Evolutionary conservation across 2,113 vertebrate species (phyloP).

Genomic region (Hassar affinis): DNA sequence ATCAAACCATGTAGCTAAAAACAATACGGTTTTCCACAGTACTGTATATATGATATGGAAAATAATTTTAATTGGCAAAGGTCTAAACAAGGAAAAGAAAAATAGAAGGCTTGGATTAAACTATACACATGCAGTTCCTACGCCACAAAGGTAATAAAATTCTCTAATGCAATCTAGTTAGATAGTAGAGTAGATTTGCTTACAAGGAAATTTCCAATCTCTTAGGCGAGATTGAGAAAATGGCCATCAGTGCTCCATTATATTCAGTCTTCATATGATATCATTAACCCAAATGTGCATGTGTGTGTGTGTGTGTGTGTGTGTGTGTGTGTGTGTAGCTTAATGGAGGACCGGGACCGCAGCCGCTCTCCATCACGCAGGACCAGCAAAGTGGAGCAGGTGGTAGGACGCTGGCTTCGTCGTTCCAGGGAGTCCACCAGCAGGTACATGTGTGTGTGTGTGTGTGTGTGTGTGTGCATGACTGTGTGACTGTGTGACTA

Average conservation of each 20-base stretch:
- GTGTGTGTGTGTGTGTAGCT: slow-evolving; percentile 68
- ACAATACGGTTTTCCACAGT: no score
- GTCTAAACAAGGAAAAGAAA: no score
- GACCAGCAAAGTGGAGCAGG: slow-evolving; percentile 89
- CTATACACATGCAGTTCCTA: no score
- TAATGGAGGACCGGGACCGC: slow-evolving; percentile 92
- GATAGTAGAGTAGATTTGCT: not conserved
- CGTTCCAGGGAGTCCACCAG: slow-evolving; percentile 81
- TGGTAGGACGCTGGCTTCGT: slow-evolving; percentile 93
- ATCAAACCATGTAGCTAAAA: no score
- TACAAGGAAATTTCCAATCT: not conserved
- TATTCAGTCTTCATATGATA: not conserved
- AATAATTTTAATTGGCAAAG: no score
- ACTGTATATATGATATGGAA: no score
- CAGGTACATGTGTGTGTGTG: slow-evolving; percentile 68
- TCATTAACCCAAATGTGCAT: not conserved
- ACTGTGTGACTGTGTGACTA: not conserved
- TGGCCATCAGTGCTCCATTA: not conserved
- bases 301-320: slow-evolving; percentile 9
- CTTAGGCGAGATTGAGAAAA: not conserved
- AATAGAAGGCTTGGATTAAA: not conserved
- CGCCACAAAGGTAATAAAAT: not conserved
- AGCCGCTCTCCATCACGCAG: slow-evolving; percentile 83
- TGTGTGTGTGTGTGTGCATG: not conserved
- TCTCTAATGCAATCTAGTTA: not conserved